These are phyloP conservation scores for Villa cingulata DNA, from an alignment of 2,888 invertebrate genomes.

Conservation along the genomic window DNA sequence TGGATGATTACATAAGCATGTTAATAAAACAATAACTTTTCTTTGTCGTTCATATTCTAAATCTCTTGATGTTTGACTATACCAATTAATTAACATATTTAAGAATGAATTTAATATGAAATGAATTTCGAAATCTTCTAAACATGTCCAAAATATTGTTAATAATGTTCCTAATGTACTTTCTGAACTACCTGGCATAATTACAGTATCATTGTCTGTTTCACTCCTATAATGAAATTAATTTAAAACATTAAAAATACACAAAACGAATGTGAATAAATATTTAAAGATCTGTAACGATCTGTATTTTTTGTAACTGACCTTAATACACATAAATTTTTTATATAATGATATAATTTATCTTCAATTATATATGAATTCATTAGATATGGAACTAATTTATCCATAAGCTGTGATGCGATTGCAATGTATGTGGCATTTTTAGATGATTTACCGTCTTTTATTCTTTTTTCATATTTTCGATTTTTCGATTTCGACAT, in stretches of 20 bases:
- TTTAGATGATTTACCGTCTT: slow-evolving; percentile 20
- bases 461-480: slow-evolving; percentile 10
- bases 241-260: neutral
- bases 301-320: slow-evolving; percentile 7
- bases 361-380: slow-evolving; percentile 57
- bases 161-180: slow-evolving; percentile 28
- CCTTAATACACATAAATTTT: slow-evolving; percentile 23
- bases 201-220: slow-evolving; percentile 21
- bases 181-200: slow-evolving; percentile 22
- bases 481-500: slow-evolving; percentile 25
- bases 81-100: slow-evolving; percentile 25
- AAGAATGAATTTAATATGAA: slow-evolving; percentile 28
- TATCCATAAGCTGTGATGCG: slow-evolving; percentile 42
- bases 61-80: slow-evolving; percentile 27
- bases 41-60: slow-evolving; percentile 35
- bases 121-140: slow-evolving; percentile 31
- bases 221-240: slow-evolving; percentile 15
- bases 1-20: slow-evolving; percentile 39
- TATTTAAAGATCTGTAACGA: too few relatives aligned
- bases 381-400: slow-evolving; percentile 46
- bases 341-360: slow-evolving; percentile 43
- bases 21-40: slow-evolving; percentile 36
- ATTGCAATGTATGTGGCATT: slow-evolving; percentile 44
- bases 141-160: slow-evolving; percentile 31
- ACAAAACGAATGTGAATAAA: too few relatives aligned